Evolutionary conservation across 1,140 invertebrate species (phyloP), one percentile per base, ranked within the genome.

Genomic region (Cylas formicarius): DNA sequence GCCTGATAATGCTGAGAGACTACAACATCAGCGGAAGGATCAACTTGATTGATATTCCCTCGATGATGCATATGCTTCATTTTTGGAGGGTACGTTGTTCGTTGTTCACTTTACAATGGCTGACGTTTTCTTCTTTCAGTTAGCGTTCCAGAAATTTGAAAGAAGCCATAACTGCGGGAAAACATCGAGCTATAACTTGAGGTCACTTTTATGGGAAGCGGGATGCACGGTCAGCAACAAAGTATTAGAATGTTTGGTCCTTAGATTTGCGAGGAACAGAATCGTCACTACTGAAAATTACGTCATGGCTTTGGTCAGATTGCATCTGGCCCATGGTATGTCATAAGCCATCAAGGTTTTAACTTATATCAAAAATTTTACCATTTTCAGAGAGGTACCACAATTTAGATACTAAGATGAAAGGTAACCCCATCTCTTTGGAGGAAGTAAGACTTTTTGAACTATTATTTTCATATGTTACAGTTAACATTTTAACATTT

Each of bases 271-370:
- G 10, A 76, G 77, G 58, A 76, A 76, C 61, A 66, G 67, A 36
- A 56, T 73, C 13, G 61, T 84, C 2, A 71, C 75, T 4, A 70
- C 76, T 1, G 80, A 81, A 65, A 73, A 75, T 48, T 82, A 78
- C 62, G 60, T 83, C 10, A 73, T 82, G 71, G 78, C 80, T 20
- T 74, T 84, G 66, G 77, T 82, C 14, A 65, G 80, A 29, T 68
- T 85, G 26, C 80, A 84, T 64, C 69, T 85, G 32, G 78, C 81
- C 20, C 81, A 85, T 64, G 81, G 81, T 83, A 68, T 62, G 14
- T 33, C 13, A 33, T 8, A 14, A 9, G 18, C 32, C 21, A 23
- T 41, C 24, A 24, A 21, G 5, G 13, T 34, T 8, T 29, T 47
- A 31, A 7, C 10, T 11, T 43, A 19, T 3, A 23, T 22, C 14